Base-by-base conservation (phyloP, 2,888 invertebrate species). In the Operophtera brumata region DNA sequence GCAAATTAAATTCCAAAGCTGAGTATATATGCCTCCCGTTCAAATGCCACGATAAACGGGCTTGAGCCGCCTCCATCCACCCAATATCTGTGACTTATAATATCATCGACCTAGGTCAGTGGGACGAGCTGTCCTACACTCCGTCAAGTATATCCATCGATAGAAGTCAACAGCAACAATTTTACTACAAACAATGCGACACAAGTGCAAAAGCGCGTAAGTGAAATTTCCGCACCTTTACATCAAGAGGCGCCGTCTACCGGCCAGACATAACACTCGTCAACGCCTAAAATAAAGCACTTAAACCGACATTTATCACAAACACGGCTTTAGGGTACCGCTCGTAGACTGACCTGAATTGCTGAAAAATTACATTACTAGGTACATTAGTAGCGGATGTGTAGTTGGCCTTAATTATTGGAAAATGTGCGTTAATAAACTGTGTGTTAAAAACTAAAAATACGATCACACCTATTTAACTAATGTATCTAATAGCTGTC, bases 211-310 rank as follows among this genome's bases (percentile, higher is more conserved):
- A 55, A 52, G 35, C 11, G 39, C 25, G 14, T 55, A 64, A 65
- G 66, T 67, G 59, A 65, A 63, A 63, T 70, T 73, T 68, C 80
- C 74, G 69, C 82, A 80, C 80, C 80, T 79, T 70, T 56, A 43
- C 69, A 65, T 67, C 64, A 58, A 55, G 53, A 65, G 84, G 82
- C 86, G 84, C 82, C 82, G 59, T 44, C 51, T 52, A 51, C 58
- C 56, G 12, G 54, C 59, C 73, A 84, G 82, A 83, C 84, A 80
- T 72, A 84, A 84, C 83, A 83, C 73, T 70, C 70, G 69, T 74
- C 77, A 74, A 71, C 75, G 70, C 71, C 70, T 71, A 69, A 81
- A 84, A 84, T 84, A 84, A 81, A 84, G 70, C 86, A 85, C 86
- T 87, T 82, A 82, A 73, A 79, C 73, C 67, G 70, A 75, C 63